phyloP scores from a whole-genome alignment of 2,113 vertebrate genomes.

The Thalassoma bifasciatum region DNA sequence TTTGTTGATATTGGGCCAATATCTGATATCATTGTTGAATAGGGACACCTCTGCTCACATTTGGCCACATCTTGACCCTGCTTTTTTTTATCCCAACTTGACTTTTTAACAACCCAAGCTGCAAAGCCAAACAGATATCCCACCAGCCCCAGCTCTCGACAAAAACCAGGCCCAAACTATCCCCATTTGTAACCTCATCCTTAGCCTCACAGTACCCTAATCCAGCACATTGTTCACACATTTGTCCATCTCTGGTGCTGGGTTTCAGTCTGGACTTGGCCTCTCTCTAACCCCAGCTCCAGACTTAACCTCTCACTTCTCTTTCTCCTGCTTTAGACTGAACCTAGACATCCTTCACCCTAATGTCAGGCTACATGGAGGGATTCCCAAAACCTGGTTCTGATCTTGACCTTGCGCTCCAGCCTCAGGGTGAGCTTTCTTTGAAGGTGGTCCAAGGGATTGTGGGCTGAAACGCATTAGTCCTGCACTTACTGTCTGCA shows the following conservation, averaged over 20 bases:
- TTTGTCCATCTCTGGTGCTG: too few relatives aligned
- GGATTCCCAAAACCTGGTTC: background rate
- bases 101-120: background rate
- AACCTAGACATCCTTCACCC: background rate
- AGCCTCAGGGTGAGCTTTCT: slow-evolving; percentile 5
- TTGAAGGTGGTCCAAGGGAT: slow-evolving; percentile 30
- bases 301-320: background rate
- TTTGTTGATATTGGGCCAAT: too few relatives aligned
- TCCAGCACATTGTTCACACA: too few relatives aligned
- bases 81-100: background rate
- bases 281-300: background rate
- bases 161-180: too few relatives aligned
- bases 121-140: too few relatives aligned
- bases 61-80: background rate
- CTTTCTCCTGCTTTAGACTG: background rate
- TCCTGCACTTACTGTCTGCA: slow-evolving; percentile 32
- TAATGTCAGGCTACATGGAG: background rate
- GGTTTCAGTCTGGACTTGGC: background rate
- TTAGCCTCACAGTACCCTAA: too few relatives aligned
- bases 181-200: too few relatives aligned
- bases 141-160: background rate
- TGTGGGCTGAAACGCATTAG: slow-evolving; percentile 3
- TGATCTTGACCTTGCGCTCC: background rate
- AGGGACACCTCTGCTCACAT: too few relatives aligned
- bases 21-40: too few relatives aligned